Base-by-base conservation (phyloP, 2,797 vertebrate genomes). In the Pogoniulus pusillus region DNA sequence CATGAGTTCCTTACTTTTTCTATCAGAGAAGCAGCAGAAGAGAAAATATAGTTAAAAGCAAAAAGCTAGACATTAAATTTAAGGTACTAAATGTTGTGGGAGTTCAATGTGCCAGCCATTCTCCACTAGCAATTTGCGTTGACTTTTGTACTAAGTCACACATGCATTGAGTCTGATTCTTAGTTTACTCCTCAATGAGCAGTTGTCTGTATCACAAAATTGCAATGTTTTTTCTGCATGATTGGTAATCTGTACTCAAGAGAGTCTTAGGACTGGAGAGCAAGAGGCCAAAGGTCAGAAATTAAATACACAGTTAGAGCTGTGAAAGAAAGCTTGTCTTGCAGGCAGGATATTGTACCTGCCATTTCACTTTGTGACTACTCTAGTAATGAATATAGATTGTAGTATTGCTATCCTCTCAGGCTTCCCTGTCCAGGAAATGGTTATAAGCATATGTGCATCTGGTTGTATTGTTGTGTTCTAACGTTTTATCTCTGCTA, bases 121-220 rank as follows among this genome's bases (percentile, higher is more conserved):
- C 45, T 90, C n/a, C 47, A 81, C 43, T 49, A 34, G 62, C 32
- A 84, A 72, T 75, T 62, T 90, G 24, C 76, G 23, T 32, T 82
- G 65, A 73, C 32, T 51, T 90, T 92, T 82, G 43, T 49, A 75
- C 54, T 82, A 57, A 43, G 69, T 88, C 72, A 90, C 47, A 87
- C 37, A 53, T 54, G 17, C 41, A 84, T 30, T 77, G 35, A 80
- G 15, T 89, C 86, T 89, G 20, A 37, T 54, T 92, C 47, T 84
- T 62, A 77, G 63, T 86, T 91, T 80, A 87, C 82, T 92, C 89
- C 89, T 80, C 62, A 79, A 43, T 82, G 45, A 91, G 68, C 49
- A 58, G 88, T 85, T 57, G 4, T 90, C 39, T 82, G 3, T 41
- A 86, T 70, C 35, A 59, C 18, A 79, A 89, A 82, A 83, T 66